Base-by-base conservation (phyloP, 1,140 invertebrate species). In the Bombus impatiens region DNA sequence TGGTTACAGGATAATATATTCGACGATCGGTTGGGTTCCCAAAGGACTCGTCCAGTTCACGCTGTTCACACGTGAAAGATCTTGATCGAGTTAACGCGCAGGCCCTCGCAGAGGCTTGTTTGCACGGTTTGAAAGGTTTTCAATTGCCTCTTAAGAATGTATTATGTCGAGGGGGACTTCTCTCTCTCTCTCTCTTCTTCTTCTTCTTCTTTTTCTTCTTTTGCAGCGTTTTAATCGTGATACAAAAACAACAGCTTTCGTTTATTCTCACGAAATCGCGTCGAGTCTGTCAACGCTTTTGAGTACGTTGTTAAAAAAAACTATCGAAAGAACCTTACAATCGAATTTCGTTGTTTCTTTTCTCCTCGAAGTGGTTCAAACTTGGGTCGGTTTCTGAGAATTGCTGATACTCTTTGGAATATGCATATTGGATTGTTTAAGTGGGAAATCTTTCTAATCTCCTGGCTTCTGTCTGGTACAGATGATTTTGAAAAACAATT, bases 71-170 rank as follows among this genome's bases (percentile, higher is more conserved):
- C 25, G 68, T 3, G 47, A 70, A 82, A 87, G 71, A 62, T 78
- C 68, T 88, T 71, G 87, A 90, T 90, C 86, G 83, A 88, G 86
- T 90, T 90, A 90, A 84, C 78, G 37, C 59, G 76, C 75, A 87
- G 75, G 59, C 25, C 65, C 25, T 76, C 67, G 40, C 68, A 68
- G 57, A 71, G 72, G 77, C 78, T 78, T 90, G 89, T 90, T 90
- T 90, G 86, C 84, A 35, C 83, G 75, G 70, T 88, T 81, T 84
- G 67, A 86, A 86, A 86, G 78, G 77, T 59, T 81, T 74, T 85
- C 84, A 75, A 90, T 90, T 90, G 84, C 28, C 78, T 80, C 79
- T 72, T 65, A 28, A 86, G 78, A 86, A 77, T 86, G 86, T 74
- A 86, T 81, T 74, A 85, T 57, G 47, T 25, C 53, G 35, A 74